Evolutionary conservation across 2,113 vertebrate species (phyloP), one percentile per base, ranked within the genome.

Genomic region (Lophochroa leadbeateri): DNA sequence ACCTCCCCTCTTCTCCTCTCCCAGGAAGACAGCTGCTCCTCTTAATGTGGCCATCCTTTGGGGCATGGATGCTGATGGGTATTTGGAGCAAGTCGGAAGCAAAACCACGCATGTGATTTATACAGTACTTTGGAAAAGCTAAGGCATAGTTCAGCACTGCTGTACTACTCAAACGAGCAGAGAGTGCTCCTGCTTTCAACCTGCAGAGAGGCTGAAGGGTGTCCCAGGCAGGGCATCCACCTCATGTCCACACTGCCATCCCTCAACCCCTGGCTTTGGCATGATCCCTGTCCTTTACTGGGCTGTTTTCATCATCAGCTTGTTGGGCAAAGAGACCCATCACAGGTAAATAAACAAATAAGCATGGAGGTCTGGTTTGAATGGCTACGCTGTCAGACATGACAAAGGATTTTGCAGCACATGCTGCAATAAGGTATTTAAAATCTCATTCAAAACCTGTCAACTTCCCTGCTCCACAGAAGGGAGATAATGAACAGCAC

Each of bases 181-280:
- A 0, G 0, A 4, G 9, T 39, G 29, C 29, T 74, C 50, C 78
- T 78, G 78, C 46, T 49, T 67, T 35, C 87, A 46, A 23, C 60
- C 39, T 65, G 28, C 55, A 33, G 71, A 67, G 76, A 44, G 29
- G 33, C 35, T 10, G 49, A 69, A 37, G 35, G 10, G 29, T 81
- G 27, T 61, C 49, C 7, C 0, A 3, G 55, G 43, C 50, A 41
- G 10, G 7, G n/a, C 35, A 61, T 9, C 74, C 8, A 0, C 25
- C 57, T 88, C 1, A 0, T 1, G 3, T 60, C 19, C 3, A 0
- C 0, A 0, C 31, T n/a, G 27, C 39, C n/a, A 17, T 25, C 35
- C 44, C 33, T 86, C 5, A 1, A 47, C 39, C 29, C 64, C 33
- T 18, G 52, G 18, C 69, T 53, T 49, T 8, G 4, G 57, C 2